A percentile compares a stretch with the other conserved stretches of the same genome.
Evolutionary conservation across 2,888 invertebrate species (phyloP).

Genomic region (Cepaea hortensis): DNA sequence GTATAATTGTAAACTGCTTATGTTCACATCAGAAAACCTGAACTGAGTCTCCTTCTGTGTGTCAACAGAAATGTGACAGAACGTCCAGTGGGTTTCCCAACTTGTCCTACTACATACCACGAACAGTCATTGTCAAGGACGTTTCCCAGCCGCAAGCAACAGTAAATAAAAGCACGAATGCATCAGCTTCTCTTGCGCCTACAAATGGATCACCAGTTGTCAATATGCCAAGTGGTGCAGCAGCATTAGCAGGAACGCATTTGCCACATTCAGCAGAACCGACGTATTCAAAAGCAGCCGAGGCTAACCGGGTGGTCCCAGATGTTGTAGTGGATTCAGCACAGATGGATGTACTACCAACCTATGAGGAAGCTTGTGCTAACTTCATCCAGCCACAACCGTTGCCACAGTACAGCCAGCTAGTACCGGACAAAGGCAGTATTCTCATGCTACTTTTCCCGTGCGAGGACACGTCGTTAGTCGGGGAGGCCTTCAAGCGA

Average conservation of each 20-base stretch:
- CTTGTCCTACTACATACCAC: background rate
- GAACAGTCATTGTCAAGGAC: background rate
- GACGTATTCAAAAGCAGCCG: background rate
- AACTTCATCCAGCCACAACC: background rate
- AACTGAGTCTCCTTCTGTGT: no score
- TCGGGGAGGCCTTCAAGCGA: background rate
- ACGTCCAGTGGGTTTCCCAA: background rate
- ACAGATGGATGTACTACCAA: background rate
- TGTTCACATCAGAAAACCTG: no score
- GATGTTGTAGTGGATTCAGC: no score
- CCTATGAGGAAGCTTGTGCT: background rate
- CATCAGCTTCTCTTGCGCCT: background rate
- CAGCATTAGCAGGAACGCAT: background rate
- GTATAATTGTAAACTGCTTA: no score
- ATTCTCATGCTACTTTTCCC: slow-evolving; percentile 6
- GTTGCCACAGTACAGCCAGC: no score
- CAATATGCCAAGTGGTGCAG: background rate
- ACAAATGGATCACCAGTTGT: background rate
- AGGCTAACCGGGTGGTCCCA: background rate
- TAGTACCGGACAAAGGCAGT: background rate
- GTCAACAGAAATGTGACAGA: no score
- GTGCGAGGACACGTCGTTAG: background rate
- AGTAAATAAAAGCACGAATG: background rate
- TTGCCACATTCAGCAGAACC: background rate
- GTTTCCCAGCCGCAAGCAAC: background rate